Evolutionary conservation across 2,888 invertebrate genomes (phyloP), one percentile per base, ranked within the genome.

Genomic region (Celastrina argiolus): DNA sequence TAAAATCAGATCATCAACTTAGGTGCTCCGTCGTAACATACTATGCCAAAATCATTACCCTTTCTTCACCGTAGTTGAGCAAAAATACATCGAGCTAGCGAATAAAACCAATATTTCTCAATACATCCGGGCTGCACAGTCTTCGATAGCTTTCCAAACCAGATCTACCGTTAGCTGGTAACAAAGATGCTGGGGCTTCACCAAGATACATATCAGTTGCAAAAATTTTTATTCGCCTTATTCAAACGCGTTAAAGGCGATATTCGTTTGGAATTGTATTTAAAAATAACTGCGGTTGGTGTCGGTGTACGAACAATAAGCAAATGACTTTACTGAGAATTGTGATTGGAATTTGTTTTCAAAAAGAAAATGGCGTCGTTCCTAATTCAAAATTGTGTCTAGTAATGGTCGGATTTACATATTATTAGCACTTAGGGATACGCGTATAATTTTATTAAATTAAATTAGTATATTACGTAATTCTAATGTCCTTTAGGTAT

Each of bases 161-260:
- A 74, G 83, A 83, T 76, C 72, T 82, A 85, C 88, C 85, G 87
- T 87, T 87, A 87, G 77, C 69, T 68, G 64, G 74, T 76, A 75
- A 81, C 83, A 84, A 84, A 83, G 85, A 85, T 82, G 81, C 84
- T 82, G 83, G 79, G 78, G 74, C 77, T 68, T 10, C 59, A 39
- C 58, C 41, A 59, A 66, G 31, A 56, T 39, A 26, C 34, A 39
- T 12, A 26, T 22, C 31, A 18, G 41, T 39, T 12, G n/a, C 12
- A 22, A 61, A 66, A 59, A 41, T 39, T 16, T 1, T 31, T 31
- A 2, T 41, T 0, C 14, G 34, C 69, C 69, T 76, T 81, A 76
- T 28, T 0, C 0, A 0, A 1, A 5, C 0, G 2, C 0, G 0
- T 26, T 72, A 78, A 71, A 65, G 70, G 67, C 41, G 7, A 68